These are phyloP conservation scores for Thalassarche chlororhynchos DNA, from an alignment of 2,113 vertebrate species.

Conservation along the genomic window DNA sequence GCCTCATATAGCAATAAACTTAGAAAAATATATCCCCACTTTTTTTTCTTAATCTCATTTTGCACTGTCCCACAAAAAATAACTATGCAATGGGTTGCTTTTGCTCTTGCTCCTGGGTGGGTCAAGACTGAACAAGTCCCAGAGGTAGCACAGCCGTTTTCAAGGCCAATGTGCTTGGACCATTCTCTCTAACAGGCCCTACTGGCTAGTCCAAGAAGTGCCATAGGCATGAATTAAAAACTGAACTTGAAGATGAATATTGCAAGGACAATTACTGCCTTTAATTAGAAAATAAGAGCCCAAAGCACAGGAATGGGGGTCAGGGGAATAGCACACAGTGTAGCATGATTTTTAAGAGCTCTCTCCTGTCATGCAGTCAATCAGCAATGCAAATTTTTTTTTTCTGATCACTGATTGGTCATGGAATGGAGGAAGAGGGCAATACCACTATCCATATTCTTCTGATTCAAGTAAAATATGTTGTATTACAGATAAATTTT, in stretches of 20 bases:
- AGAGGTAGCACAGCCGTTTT: neutral
- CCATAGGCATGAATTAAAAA: constrained; percentile 43
- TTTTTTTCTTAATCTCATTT: neutral
- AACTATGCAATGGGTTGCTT: neutral
- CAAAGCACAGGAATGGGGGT: constrained; percentile 20
- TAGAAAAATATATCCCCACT: neutral
- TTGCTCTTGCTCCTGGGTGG: constrained; percentile 46
- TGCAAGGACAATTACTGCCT: constrained; percentile 54
- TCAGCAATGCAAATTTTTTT: neutral
- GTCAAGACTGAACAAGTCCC: constrained; percentile 6
- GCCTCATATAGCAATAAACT: neutral
- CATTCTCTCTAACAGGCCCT: constrained; percentile 1
- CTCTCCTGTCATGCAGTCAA: neutral
- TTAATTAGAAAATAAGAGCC: constrained; percentile 65
- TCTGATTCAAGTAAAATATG: neutral
- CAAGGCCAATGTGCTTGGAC: neutral
- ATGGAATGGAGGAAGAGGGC: neutral
- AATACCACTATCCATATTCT: neutral
- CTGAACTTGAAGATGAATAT: constrained; percentile 51
- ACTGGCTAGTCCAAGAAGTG: constrained; percentile 38
- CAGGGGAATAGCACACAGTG: neutral
- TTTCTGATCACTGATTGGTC: neutral
- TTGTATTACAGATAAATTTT: neutral
- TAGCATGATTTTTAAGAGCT: constrained; percentile 4
- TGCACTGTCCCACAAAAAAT: neutral